Percentiles rank a stretch among this genome's conserved stretches.
phyloP scores from a whole-genome alignment of 2,797 vertebrate species.

The Melanotaenia nigrans region DNA sequence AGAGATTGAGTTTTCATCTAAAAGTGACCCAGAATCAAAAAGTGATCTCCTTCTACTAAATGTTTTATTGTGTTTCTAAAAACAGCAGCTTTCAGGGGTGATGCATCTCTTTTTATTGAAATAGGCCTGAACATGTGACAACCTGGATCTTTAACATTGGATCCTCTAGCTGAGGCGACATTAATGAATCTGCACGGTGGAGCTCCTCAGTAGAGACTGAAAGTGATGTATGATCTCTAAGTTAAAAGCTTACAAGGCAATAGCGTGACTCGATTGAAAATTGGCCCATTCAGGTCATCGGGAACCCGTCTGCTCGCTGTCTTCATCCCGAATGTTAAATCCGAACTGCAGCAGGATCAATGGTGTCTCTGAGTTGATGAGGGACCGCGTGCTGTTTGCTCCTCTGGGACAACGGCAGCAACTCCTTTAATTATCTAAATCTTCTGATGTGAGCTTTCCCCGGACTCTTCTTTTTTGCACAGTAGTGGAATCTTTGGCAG shows the following conservation, averaged over 20 bases:
- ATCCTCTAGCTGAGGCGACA: not conserved
- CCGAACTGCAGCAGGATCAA: slow-evolving; percentile 3
- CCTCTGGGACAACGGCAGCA: not conserved
- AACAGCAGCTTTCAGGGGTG: not conserved
- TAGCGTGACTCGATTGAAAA: not conserved
- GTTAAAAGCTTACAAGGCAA: slow-evolving; percentile 27
- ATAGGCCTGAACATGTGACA: not conserved
- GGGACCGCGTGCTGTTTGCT: not conserved
- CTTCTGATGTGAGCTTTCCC: slow-evolving; percentile 2
- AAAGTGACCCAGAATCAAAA: slow-evolving; percentile 12
- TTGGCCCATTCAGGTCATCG: slow-evolving; percentile 7
- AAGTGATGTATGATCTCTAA: not conserved
- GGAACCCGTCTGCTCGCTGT: slow-evolving; percentile 15
- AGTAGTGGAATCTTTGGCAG: not conserved
- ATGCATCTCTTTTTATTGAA: not conserved
- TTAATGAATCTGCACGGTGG: slow-evolving; percentile 6
- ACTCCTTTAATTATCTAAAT: slow-evolving; percentile 16
- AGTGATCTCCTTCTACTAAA: slow-evolving; percentile 2
- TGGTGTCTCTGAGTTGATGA: slow-evolving; percentile 1
- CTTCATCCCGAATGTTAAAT: not conserved
- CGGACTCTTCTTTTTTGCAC: not conserved
- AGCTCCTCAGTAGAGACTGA: slow-evolving; percentile 10
- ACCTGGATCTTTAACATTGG: not conserved
- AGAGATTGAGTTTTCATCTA: not conserved
- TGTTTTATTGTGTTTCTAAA: slow-evolving; percentile 6